Conservation (phyloP, 2,888 invertebrate genomes). For the Aromia moschata region DNA sequence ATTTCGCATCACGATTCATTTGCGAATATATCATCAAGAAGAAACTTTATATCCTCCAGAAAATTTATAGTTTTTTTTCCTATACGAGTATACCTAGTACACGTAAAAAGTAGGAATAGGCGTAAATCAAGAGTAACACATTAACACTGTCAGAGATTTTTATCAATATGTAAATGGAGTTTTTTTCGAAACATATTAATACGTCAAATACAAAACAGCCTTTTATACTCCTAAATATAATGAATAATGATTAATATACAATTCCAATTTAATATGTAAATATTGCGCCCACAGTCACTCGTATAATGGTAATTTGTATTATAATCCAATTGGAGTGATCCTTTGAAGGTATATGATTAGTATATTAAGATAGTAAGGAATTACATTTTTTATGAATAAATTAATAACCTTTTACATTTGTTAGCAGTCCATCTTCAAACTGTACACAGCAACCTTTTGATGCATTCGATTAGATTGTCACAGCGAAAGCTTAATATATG, state of each 20-base stretch:
- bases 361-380: slow-evolving; percentile 1
- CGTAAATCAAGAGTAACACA: neutral
- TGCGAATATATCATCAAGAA: too few relatives aligned
- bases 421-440: too few relatives aligned
- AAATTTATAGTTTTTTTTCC: too few relatives aligned
- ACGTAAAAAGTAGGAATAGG: neutral
- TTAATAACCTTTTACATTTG: neutral
- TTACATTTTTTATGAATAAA: neutral
- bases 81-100: too few relatives aligned
- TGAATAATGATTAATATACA: neutral
- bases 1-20: too few relatives aligned
- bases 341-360: neutral
- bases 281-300: neutral
- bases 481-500: too few relatives aligned
- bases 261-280: slow-evolving; percentile 4
- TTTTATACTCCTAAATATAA: neutral
- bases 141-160: neutral
- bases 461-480: too few relatives aligned
- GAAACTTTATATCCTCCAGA: too few relatives aligned
- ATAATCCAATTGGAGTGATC: neutral
- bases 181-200: neutral
- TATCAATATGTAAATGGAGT: neutral
- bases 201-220: neutral
- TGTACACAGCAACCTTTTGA: too few relatives aligned
- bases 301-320: slow-evolving; percentile 1